Evolutionary conservation across 1,140 invertebrate genomes (phyloP).

Genomic region (Drosophila arizonae): DNA sequence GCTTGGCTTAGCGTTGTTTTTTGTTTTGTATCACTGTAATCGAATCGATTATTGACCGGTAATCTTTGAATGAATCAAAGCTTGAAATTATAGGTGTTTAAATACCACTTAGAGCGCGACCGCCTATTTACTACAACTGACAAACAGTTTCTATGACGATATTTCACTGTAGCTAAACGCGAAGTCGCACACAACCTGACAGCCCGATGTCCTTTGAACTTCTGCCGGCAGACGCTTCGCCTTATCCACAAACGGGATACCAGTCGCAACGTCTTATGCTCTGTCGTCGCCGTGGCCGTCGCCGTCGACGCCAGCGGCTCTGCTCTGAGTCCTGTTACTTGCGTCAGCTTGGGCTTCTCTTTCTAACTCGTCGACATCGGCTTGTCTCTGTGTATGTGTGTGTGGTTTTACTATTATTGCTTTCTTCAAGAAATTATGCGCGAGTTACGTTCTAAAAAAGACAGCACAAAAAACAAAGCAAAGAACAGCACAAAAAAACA

Average conservation of each 20-base stretch:
- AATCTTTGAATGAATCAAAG: background rate
- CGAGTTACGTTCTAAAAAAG: conserved; percentile 47
- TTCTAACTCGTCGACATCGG: conserved; percentile 45
- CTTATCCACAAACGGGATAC: conserved; percentile 76
- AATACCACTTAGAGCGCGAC: conserved; percentile 17
- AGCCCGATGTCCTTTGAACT: conserved; percentile 78
- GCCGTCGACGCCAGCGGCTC: conserved; percentile 33
- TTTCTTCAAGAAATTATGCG: conserved; percentile 74
- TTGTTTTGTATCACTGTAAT: background rate
- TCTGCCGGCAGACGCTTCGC: conserved; percentile 65
- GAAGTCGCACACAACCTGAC: conserved; percentile 67
- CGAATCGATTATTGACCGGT: conserved; percentile 3
- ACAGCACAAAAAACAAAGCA: background rate
- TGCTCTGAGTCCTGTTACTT: conserved; percentile 33
- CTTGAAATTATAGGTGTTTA: background rate
- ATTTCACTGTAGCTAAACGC: conserved; percentile 25
- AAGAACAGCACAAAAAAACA: conserved; percentile 38
- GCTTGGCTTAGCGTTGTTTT: no score
- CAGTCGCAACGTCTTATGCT: conserved; percentile 60
- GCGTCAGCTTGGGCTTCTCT: conserved; percentile 58
- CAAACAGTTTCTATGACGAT: background rate
- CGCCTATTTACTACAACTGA: background rate
- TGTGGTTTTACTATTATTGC: conserved; percentile 61
- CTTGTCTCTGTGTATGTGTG: conserved; percentile 4
- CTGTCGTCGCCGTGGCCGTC: conserved; percentile 20